Conservation (phyloP, 2,113 vertebrate genomes). For the Heptranchias perlo region DNA sequence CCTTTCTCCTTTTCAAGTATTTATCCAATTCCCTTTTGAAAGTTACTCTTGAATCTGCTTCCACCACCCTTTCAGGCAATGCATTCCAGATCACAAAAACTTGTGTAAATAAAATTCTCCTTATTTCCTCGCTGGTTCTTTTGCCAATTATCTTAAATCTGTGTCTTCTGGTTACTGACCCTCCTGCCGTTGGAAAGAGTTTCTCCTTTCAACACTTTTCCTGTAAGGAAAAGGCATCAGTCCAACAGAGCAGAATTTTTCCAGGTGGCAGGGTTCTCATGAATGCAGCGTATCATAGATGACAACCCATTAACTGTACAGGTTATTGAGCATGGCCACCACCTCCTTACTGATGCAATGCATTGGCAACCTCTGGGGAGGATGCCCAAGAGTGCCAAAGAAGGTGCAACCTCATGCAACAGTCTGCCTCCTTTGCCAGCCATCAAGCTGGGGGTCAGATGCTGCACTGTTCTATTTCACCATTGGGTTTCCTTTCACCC, state of each 20-base stretch:
- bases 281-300: not conserved
- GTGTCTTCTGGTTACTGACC: no score
- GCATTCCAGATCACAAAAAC: not conserved
- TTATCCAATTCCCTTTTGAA: no score
- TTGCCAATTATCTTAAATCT: no score
- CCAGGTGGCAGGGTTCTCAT: not conserved
- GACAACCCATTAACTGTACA: not conserved
- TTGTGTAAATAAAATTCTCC: no score
- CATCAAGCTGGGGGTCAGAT: not conserved
- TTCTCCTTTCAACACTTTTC: no score
- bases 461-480: not conserved
- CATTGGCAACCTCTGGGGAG: not conserved
- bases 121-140: not conserved
- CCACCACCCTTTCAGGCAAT: no score
- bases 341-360: not conserved
- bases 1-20: no score
- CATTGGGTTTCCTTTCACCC: not conserved
- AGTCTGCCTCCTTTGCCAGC: not conserved
- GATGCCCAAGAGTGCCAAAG: not conserved
- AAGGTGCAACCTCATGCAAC: not conserved
- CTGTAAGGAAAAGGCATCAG: not conserved
- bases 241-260: not conserved
- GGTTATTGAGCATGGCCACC: not conserved
- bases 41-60: no score
- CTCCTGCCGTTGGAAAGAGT: no score